Conservation (phyloP, 2,113 vertebrate genomes). For the Polypterus senegalus region DNA sequence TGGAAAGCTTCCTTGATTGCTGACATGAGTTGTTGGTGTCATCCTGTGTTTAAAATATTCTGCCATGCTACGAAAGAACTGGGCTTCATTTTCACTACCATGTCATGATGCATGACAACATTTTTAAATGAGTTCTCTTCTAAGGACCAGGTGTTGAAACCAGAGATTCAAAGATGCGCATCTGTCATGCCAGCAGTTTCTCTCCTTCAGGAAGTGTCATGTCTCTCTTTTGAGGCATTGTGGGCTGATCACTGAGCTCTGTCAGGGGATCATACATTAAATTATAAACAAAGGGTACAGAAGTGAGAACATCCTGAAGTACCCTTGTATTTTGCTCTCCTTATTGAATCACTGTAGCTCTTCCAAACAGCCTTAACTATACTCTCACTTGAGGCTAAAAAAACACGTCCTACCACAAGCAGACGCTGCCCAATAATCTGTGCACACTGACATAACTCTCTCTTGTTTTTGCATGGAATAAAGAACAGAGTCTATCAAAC, state of each 20-base stretch:
- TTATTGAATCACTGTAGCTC: neutral
- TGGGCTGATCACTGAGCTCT: slow-evolving; percentile 3
- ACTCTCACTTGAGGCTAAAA: neutral
- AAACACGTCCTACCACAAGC: slow-evolving; percentile 2
- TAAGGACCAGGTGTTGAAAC: slow-evolving; percentile 3
- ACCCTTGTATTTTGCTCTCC: slow-evolving; percentile 9
- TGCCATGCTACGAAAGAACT: too few relatives aligned
- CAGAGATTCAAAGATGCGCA: slow-evolving; percentile 3
- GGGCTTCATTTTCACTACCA: too few relatives aligned
- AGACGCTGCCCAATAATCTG: slow-evolving; percentile 1
- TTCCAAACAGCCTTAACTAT: neutral
- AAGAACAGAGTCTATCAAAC: too few relatives aligned
- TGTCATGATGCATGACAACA: too few relatives aligned
- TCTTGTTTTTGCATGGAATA: neutral
- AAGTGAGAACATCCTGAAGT: slow-evolving; percentile 4
- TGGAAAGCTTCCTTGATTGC: too few relatives aligned
- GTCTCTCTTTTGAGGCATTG: neutral
- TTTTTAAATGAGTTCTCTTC: too few relatives aligned
- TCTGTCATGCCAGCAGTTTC: neutral
- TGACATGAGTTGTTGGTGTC: too few relatives aligned
- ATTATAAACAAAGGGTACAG: slow-evolving; percentile 4
- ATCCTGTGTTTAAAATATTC: too few relatives aligned
- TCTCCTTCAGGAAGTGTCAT: neutral
- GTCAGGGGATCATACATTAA: slow-evolving; percentile 6
- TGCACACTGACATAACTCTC: neutral